Base-by-base conservation (phyloP, 2,888 invertebrate genomes). In the Thelaira solivaga region DNA sequence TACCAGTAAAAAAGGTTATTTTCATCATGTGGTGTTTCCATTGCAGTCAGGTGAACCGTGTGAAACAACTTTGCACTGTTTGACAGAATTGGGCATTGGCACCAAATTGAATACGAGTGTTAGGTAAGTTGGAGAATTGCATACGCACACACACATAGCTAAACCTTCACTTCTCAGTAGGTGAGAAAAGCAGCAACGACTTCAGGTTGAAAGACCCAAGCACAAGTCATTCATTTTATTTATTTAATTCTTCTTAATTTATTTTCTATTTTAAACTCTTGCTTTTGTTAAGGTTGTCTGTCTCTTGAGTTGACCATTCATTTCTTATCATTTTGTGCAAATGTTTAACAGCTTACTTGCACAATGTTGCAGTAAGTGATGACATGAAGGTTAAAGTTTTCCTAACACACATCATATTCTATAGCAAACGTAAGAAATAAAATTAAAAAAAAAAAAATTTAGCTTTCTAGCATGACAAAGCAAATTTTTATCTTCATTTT, bases 81-180 rank as follows among this genome's bases (percentile, higher is more conserved):
- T 94, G 75, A 93, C 94, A 1, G 92, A 94, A 86, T 90, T 94
- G 82, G 93, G 94, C 31, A 93, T 94, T 80, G 94, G 94, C 18
- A 91, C 92, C 22, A 91, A 91, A 85, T 91, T 91, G 87, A 93
- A 93, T 88, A 94, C 94, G 69, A 92, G 93, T 83, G 93, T 94
- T 75, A 94, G 93, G 94, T 93, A 90, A 89, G 86, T 85, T 82
- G 6, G 16, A 29, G 16, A 20, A n/a, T 20, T 13, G 6, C 11
- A 13, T 39, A 1, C n/a, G n/a, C n/a, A n/a, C n/a, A n/a, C n/a
- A n/a, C n/a, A n/a, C n/a, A n/a, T n/a, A n/a, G n/a, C n/a, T n/a
- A n/a, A n/a, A n/a, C n/a, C n/a, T n/a, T 3, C 36, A 1, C 2
- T 36, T 5, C 6, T n/a, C 13, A 26, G 7, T 26, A 8, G 13